Evolutionary conservation across 2,888 invertebrate species (phyloP), one percentile per base, ranked within the genome.

Genomic region (Stegana nigrithorax): DNA sequence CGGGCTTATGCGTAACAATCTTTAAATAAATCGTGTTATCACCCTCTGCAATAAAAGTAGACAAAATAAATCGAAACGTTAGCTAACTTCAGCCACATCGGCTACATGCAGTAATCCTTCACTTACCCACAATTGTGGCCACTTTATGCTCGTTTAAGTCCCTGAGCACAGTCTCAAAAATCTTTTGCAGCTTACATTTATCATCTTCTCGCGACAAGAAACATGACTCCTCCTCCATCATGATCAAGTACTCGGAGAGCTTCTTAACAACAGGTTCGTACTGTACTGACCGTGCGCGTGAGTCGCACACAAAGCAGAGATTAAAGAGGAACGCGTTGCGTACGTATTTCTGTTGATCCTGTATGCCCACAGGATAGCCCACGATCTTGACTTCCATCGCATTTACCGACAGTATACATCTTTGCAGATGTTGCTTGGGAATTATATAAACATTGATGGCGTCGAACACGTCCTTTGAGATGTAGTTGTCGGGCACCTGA

Each of bases 301-400:
- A 92, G 81, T 96, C 94, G 81, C 96, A 97, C 0, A 97, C 96
- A 82, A 98, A 96, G 85, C 97, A 97, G 27, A 96, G 86, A 86
- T 98, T 98, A 87, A 98, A 98, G 67, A 96, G 92, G 78, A 95
- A 94, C n/a, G 95, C 94, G 86, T 98, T 98, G 59, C 98, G 88
- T 12, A 92, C 92, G 86, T 98, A 98, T 78, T 94, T 92, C 56
- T 93, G 90, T 84, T 93, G 91, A 74, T 94, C 93, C 74, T 94
- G 93, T 63, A 98, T 96, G 45, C 92, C 90, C 42, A 97, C 93
- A 0, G 97, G 97, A 85, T 94, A 97, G 0, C 97, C 97, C 14
- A 97, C 89, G 71, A 97, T 94, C 87, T 97, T 97, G 78, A 92
- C 92, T 26, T 94, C 93, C 26, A 89, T 78, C 2, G 89, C 88